These are phyloP conservation scores for Sebastes vulpes DNA, from an alignment of 2,797 vertebrate species.

Conservation along the genomic window DNA sequence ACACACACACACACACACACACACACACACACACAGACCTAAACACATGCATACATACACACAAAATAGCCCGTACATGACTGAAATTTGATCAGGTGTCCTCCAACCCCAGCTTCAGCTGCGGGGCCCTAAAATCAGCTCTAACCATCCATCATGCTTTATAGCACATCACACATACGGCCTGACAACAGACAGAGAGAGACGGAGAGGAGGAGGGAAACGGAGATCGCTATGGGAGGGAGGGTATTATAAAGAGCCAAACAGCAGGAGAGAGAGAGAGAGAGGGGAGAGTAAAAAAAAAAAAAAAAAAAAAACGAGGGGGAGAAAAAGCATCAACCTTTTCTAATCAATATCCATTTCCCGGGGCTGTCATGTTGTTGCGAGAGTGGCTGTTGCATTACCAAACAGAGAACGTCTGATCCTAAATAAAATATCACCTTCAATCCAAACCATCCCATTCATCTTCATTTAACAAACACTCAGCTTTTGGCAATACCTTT, in stretches of 20 bases:
- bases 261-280: slow-evolving; percentile 18
- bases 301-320: neutral
- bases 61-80: slow-evolving; percentile 20
- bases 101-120: slow-evolving; percentile 58
- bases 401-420: slow-evolving; percentile 84
- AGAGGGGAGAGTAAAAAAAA: neutral
- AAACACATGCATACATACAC: neutral
- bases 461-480: slow-evolving; percentile 85
- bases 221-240: slow-evolving; percentile 6
- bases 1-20: neutral
- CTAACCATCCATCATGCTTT: slow-evolving; percentile 79
- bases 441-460: slow-evolving; percentile 81
- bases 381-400: slow-evolving; percentile 81
- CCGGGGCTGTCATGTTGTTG: slow-evolving; percentile 85
- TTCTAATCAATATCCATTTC: slow-evolving; percentile 90
- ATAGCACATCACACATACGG: slow-evolving; percentile 65
- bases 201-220: slow-evolving; percentile 16
- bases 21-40: neutral
- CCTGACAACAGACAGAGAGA: slow-evolving; percentile 53
- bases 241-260: slow-evolving; percentile 53
- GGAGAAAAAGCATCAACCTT: slow-evolving; percentile 72
- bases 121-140: slow-evolving; percentile 68
- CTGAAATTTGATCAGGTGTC: slow-evolving; percentile 74
- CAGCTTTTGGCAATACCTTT: slow-evolving; percentile 79
- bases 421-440: slow-evolving; percentile 90